These are phyloP conservation scores for Steinernema scapterisci DNA, from an alignment of 2,888 invertebrate species.

Conservation along the genomic window DNA sequence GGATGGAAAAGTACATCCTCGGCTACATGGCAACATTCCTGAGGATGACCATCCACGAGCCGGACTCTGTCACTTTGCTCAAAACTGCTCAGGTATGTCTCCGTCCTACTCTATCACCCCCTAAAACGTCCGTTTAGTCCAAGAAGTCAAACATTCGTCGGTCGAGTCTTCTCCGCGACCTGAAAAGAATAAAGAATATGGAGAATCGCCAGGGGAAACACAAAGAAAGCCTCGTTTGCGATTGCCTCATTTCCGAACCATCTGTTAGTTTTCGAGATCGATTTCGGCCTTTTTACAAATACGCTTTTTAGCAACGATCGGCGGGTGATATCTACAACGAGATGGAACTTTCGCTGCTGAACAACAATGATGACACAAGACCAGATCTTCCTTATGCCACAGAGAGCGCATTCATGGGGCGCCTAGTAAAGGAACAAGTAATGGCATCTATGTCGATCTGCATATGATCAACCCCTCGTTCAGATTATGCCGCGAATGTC, in stretches of 20 bases:
- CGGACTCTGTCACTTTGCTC: constrained; percentile 64
- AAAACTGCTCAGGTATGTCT: constrained; percentile 57
- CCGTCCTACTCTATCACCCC: not conserved
- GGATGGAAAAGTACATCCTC: constrained; percentile 58
- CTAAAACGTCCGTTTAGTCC: constrained; percentile 42
- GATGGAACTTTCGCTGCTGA: constrained; percentile 5
- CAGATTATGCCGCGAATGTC: constrained; percentile 59
- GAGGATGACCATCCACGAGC: constrained; percentile 63
- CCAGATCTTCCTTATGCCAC: constrained; percentile 37
- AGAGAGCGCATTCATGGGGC: constrained; percentile 55
- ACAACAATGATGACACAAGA: constrained; percentile 7
- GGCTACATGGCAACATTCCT: constrained; percentile 64
- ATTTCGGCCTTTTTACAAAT: too few species aligned
- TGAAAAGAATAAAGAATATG: constrained; percentile 61
- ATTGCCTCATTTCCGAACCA: constrained; percentile 44
- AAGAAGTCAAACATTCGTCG: constrained; percentile 61
- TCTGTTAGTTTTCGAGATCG: not conserved
- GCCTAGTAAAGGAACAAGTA: constrained; percentile 59
- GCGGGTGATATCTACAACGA: constrained; percentile 1
- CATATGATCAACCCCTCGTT: not conserved
- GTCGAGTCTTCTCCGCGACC: constrained; percentile 60
- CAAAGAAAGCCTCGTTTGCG: constrained; percentile 46
- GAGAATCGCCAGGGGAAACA: constrained; percentile 53
- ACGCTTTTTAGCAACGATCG: constrained; percentile 16
- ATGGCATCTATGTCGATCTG: not conserved